Percentiles rank a stretch among this genome's conserved stretches.
phyloP scores from a whole-genome alignment of 92 coral and sea anemone genomes.

The Diadumene lineata region DNA sequence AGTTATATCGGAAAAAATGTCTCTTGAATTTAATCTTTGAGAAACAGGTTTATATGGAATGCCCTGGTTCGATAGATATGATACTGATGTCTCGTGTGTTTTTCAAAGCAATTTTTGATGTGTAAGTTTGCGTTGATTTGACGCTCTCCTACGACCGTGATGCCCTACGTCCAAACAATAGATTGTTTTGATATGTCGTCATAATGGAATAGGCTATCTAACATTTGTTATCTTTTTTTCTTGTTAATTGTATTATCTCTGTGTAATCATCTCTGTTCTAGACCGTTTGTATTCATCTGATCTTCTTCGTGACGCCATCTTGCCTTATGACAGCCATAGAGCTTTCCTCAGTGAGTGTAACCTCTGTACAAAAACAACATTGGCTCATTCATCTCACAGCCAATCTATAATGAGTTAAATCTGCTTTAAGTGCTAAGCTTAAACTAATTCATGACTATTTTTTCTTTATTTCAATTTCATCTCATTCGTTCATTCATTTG shows the following conservation, averaged over 20 bases:
- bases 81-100: too few species aligned
- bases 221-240: background rate
- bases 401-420: background rate
- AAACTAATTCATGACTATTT: background rate
- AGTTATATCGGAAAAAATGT: too few species aligned
- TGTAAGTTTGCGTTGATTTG: too few species aligned
- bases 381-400: constrained; percentile 4
- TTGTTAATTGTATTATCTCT: background rate
- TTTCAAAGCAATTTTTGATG: too few species aligned
- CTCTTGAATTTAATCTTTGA: too few species aligned
- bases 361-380: constrained; percentile 10
- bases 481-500: background rate
- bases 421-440: constrained; percentile 8
- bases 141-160: too few species aligned
- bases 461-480: background rate
- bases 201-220: too few species aligned
- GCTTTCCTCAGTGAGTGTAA: constrained; percentile 42
- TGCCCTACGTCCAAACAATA: too few species aligned
- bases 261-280: constrained; percentile 34
- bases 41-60: too few species aligned
- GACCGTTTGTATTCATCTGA: constrained; percentile 66
- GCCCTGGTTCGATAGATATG: too few species aligned
- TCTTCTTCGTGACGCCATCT: constrained; percentile 51
- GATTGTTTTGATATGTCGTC: too few species aligned
- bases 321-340: constrained; percentile 72